Evolutionary conservation across 37 sponge, comb jelly and placozoan species (phyloP).

Genomic region (Petrosia ficiformis): DNA sequence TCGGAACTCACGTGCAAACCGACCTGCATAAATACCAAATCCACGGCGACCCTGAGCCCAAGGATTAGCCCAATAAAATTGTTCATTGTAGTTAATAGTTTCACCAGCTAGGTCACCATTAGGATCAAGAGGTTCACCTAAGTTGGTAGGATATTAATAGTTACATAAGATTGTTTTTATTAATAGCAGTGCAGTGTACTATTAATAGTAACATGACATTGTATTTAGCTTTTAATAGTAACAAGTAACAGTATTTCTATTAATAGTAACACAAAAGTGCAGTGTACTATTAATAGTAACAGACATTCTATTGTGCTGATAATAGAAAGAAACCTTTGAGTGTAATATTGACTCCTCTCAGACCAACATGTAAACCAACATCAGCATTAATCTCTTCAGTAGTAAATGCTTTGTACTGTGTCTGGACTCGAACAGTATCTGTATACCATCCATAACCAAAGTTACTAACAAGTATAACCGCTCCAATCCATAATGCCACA

Average conservation of each 20-base stretch:
- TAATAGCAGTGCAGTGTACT: too few species aligned
- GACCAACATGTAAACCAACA: constrained; percentile 78
- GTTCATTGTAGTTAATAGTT: constrained; percentile 82
- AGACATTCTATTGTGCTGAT: too few species aligned
- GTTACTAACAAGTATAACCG: constrained; percentile 57
- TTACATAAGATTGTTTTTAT: too few species aligned
- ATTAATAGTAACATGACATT: too few species aligned
- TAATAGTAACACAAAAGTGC: too few species aligned
- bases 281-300: too few species aligned
- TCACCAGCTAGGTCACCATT: constrained; percentile 35
- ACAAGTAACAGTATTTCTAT: too few species aligned
- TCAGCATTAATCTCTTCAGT: constrained; percentile 69
- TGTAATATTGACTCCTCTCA: constrained; percentile 88
- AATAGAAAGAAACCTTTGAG: constrained; percentile 69
- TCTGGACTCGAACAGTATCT: constrained; percentile 36
- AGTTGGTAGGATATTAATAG: too few species aligned
- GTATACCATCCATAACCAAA: constrained; percentile 79
- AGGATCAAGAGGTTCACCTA: constrained; percentile 3
- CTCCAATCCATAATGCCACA: constrained; percentile 54
- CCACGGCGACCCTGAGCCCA: constrained; percentile 88
- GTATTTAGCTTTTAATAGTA: too few species aligned
- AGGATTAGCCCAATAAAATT: constrained; percentile 69
- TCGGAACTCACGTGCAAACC: constrained; percentile 69
- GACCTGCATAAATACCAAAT: constrained; percentile 72
- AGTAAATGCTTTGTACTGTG: constrained; percentile 80